Percentiles rank a stretch among this genome's conserved stretches.
These are phyloP conservation scores for Ophioninae sp. DNA, from an alignment of 2,888 invertebrate species.

Conservation along the genomic window DNA sequence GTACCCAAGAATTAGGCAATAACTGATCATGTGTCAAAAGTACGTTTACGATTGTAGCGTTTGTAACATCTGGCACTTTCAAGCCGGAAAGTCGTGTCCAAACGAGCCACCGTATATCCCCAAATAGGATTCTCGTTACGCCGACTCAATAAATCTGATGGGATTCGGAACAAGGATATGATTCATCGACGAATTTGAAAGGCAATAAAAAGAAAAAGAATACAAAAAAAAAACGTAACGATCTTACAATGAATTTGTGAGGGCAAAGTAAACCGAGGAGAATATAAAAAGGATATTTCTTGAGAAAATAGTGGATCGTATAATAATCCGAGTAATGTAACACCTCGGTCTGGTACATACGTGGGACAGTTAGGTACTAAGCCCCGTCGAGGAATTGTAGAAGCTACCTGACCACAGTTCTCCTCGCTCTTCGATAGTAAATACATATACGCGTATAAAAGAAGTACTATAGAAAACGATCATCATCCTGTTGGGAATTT, in stretches of 20 bases:
- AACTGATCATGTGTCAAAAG: slow-evolving; percentile 6
- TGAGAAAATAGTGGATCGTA: slow-evolving; percentile 29
- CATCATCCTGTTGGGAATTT: slow-evolving; percentile 48
- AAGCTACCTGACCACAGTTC: slow-evolving; percentile 45
- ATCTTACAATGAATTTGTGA: not conserved
- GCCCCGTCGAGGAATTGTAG: slow-evolving; percentile 35
- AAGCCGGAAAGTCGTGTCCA: not conserved
- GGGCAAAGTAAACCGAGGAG: not conserved
- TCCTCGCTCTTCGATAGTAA: slow-evolving; percentile 10
- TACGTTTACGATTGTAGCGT: not conserved
- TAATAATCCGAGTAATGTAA: slow-evolving; percentile 40
- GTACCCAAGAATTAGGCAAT: slow-evolving; percentile 12
- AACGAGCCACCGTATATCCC: slow-evolving; percentile 1
- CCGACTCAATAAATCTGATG: slow-evolving; percentile 10
- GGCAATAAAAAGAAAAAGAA: not conserved
- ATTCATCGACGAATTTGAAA: not conserved
- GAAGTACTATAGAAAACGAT: slow-evolving; percentile 45
- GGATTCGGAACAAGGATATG: not conserved
- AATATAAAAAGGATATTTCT: not conserved
- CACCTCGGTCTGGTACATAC: slow-evolving; percentile 25
- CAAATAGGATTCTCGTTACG: slow-evolving; percentile 3
- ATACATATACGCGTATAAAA: slow-evolving; percentile 1
- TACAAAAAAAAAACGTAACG: not conserved
- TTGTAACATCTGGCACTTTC: slow-evolving; percentile 8
- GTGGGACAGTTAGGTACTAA: slow-evolving; percentile 26